phyloP scores from a whole-genome alignment of 2,113 vertebrate genomes.

The Chloebia gouldiae region DNA sequence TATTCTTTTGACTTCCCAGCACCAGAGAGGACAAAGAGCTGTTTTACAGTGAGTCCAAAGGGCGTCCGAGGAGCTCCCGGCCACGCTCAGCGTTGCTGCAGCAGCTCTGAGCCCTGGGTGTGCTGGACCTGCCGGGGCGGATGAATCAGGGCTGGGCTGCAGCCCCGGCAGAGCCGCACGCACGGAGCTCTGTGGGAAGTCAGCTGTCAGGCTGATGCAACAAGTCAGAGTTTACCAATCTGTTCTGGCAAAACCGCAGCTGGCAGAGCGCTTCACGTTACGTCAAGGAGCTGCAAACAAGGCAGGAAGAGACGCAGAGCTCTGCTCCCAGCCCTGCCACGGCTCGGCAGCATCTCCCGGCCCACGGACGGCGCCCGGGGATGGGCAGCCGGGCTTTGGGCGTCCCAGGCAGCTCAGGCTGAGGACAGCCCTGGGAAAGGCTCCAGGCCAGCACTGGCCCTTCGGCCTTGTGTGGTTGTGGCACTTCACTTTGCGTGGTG shows the following conservation, averaged over 20 bases:
- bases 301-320: slow-evolving; percentile 18
- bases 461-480: not conserved
- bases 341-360: not conserved
- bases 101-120: not conserved
- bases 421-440: not conserved
- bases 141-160: slow-evolving; percentile 7
- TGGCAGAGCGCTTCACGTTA: not conserved
- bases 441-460: not conserved
- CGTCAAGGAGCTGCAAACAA: slow-evolving; percentile 3
- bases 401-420: not conserved
- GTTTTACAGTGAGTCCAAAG: not conserved
- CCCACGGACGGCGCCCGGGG: fast-evolving
- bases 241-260: slow-evolving; percentile 55
- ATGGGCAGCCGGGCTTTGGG: not conserved
- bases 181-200: not conserved
- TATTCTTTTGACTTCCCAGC: slow-evolving; percentile 47
- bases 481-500: not conserved
- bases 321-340: not conserved
- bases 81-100: not conserved
- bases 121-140: not conserved
- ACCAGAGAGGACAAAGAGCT: slow-evolving; percentile 28
- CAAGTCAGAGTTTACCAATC: slow-evolving; percentile 58
- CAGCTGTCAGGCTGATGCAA: slow-evolving; percentile 64
- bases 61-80: not conserved
- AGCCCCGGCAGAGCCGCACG: slow-evolving; percentile 14